Evolutionary conservation across 1,140 invertebrate genomes (phyloP), one percentile per base, ranked within the genome.

Genomic region (Kradibia gibbosae): DNA sequence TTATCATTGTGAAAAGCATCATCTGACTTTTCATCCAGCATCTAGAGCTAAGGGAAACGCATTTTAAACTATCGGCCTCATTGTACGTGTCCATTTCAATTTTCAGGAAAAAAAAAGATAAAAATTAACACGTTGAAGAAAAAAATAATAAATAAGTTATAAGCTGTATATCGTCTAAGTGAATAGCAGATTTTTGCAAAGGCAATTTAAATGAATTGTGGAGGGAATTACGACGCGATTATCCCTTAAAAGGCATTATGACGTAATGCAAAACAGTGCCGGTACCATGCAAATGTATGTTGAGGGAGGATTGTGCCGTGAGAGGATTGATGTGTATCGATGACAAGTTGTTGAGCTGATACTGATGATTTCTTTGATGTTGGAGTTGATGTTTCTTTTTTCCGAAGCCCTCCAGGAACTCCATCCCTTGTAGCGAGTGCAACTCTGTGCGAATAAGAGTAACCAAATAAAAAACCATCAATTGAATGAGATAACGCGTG

Each of bases 221-320:
- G 28, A 13, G 7, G n/a, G 31, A 62, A 1, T n/a, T n/a, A n/a
- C n/a, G n/a, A n/a, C n/a, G n/a, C 31, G 13, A 1, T 34, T 28
- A 25, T 34, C 11, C 34, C 28, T 62, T 28, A 62, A 62, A 62
- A 20, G 28, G n/a, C 17, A 67, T 67, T 22, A 17, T 39, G n/a
- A 28, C 25, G 34, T 62, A 65, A 76, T 45, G 70, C 70, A 76
- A 65, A 76, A 42, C 57, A 28, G 25, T 39, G 28, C 70, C 87
- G 92, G 92, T 95, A 97, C 96, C 96, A 92, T 97, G 96, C 87
- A 96, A 93, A 90, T 97, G 96, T 89, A 97, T 96, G 93, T 96
- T 96, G 92, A 96, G 94, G 91, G 95, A 94, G 84, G 94, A 93
- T 85, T 96, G 92, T 91, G 95, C 95, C 85, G 96, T 95, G 80